Conservation (phyloP, 2,888 invertebrate genomes). For the Gibbula magus region DNA sequence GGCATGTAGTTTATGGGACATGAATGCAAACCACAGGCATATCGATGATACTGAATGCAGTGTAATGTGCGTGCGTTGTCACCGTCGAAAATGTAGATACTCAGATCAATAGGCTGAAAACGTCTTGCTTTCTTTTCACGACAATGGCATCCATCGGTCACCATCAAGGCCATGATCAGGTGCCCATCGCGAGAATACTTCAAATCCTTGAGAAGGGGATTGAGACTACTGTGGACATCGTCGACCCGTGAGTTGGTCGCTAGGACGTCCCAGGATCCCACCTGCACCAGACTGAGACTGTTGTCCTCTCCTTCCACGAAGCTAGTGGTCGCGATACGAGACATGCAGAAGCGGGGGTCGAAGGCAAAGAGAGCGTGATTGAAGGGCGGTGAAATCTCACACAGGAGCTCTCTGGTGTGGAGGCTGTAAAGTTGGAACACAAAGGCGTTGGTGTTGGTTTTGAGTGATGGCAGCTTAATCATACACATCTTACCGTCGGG, state of each 20-base stretch:
- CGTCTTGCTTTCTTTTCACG: constrained; percentile 69
- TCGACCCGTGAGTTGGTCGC: constrained; percentile 67
- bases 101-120: constrained; percentile 68
- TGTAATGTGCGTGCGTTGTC: constrained; percentile 71
- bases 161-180: constrained; percentile 70
- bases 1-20: constrained; percentile 74
- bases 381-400: constrained; percentile 63
- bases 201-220: constrained; percentile 69
- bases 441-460: constrained; percentile 55
- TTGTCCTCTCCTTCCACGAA: constrained; percentile 67
- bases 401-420: constrained; percentile 60
- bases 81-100: constrained; percentile 71
- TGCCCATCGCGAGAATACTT: constrained; percentile 70
- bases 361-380: constrained; percentile 70
- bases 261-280: constrained; percentile 64
- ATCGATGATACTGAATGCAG: constrained; percentile 73
- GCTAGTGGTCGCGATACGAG: constrained; percentile 71
- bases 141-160: constrained; percentile 69
- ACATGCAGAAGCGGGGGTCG: constrained; percentile 71
- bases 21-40: constrained; percentile 70
- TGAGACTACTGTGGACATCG: constrained; percentile 64
- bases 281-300: constrained; percentile 68
- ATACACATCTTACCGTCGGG: constrained; percentile 72
- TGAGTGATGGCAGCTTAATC: constrained; percentile 66
- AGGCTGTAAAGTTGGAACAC: constrained; percentile 71